Evolutionary conservation across 2,888 invertebrate species (phyloP).

Genomic region (Cerastis rubricosa): DNA sequence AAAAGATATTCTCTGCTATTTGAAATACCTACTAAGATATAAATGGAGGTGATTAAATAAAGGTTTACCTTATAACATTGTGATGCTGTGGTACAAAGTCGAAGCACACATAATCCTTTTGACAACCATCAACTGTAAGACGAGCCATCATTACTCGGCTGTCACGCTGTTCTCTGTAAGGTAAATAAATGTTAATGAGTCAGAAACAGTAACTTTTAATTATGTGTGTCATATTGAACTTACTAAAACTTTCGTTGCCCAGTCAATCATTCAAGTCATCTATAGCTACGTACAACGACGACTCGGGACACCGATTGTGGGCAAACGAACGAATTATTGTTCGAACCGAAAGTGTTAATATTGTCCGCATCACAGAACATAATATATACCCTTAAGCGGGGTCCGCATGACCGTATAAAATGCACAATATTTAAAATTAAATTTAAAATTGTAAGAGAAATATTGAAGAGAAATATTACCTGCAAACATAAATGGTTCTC

Average conservation of each 20-base stretch:
- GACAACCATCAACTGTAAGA: slow-evolving; percentile 98
- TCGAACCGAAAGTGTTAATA: too few species aligned
- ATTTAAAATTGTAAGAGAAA: too few species aligned
- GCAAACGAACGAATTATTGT: too few species aligned
- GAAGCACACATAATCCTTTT: slow-evolving; percentile 99
- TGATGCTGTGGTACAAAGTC: slow-evolving; percentile 99
- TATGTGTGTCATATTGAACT: background rate
- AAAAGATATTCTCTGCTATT: background rate
- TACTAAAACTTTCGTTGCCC: background rate
- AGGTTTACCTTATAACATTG: slow-evolving; percentile 94
- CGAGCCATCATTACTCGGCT: slow-evolving; percentile 98
- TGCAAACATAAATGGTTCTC: slow-evolving; percentile 97
- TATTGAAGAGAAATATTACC: slow-evolving; percentile 80
- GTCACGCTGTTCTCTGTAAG: slow-evolving; percentile 95
- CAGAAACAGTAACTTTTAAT: background rate
- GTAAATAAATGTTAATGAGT: background rate
- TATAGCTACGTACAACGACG: too few species aligned
- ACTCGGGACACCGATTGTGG: too few species aligned
- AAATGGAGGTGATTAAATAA: background rate
- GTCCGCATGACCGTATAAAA: too few species aligned
- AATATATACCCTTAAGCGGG: too few species aligned
- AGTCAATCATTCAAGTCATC: too few species aligned
- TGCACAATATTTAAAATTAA: too few species aligned
- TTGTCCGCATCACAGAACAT: too few species aligned
- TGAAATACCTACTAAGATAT: background rate